Percentiles rank a stretch among this genome's conserved stretches.
Evolutionary conservation across 1,140 invertebrate genomes (phyloP).

Genomic region (Drosophila obscura): DNA sequence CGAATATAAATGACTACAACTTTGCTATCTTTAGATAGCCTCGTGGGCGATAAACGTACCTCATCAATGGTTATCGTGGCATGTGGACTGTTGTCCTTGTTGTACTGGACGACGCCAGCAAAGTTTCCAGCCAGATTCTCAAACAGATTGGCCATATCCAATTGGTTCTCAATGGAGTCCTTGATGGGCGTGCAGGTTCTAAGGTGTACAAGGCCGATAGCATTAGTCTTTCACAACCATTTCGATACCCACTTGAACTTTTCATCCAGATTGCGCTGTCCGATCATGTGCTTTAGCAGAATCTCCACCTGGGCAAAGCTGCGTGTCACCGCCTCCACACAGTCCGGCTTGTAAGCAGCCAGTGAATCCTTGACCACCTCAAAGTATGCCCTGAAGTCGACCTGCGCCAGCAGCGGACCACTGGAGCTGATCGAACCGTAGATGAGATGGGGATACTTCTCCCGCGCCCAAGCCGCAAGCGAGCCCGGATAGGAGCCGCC

Average conservation of each 20-base stretch:
- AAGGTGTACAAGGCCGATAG: conserved; percentile 38
- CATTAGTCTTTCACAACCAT: background rate
- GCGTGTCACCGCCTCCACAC: conserved; percentile 87
- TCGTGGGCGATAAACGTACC: conserved; percentile 19
- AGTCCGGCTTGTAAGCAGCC: conserved; percentile 86
- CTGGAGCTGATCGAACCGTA: conserved; percentile 94
- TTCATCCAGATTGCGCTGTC: conserved; percentile 87
- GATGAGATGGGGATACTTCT: conserved; percentile 95
- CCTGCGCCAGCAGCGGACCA: conserved; percentile 92
- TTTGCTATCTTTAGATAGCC: background rate
- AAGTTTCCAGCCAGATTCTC: conserved; percentile 92
- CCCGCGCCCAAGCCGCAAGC: conserved; percentile 94
- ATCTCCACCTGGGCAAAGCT: conserved; percentile 88
- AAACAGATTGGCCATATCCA: conserved; percentile 92
- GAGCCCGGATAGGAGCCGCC: conserved; percentile 97
- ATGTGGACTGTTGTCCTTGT: conserved; percentile 94
- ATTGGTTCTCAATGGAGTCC: conserved; percentile 85
- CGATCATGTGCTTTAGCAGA: conserved; percentile 86
- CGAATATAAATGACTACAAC: background rate
- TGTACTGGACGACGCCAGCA: conserved; percentile 96
- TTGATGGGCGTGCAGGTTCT: conserved; percentile 92
- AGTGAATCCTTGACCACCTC: conserved; percentile 89
- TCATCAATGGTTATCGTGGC: conserved; percentile 92
- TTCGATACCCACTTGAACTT: conserved; percentile 87
- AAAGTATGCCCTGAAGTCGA: conserved; percentile 93